These are phyloP conservation scores for Branchellion lobata DNA, from an alignment of 2,888 invertebrate species.

Conservation along the genomic window DNA sequence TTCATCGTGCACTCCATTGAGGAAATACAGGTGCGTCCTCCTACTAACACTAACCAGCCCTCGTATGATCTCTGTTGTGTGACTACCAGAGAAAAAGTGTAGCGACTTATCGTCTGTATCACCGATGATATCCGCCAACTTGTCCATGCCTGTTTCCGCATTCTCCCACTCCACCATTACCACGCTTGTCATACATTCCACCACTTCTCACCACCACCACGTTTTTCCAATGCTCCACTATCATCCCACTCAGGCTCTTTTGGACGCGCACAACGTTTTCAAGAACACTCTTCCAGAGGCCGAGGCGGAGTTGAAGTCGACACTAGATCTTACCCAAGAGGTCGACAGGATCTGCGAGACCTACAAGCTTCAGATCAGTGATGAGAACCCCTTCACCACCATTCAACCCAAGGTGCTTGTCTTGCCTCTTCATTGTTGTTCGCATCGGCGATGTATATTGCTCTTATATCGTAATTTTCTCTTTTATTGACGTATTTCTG, in stretches of 20 bases:
- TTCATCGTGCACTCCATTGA: constrained; percentile 99
- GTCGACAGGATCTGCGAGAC: constrained; percentile 92
- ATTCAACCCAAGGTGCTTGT: constrained; percentile 88
- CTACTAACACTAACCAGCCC: too few species aligned
- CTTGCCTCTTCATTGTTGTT: constrained; percentile 60
- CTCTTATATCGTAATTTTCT: not conserved
- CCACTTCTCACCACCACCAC: too few species aligned
- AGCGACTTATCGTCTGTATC: too few species aligned
- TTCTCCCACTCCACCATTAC: too few species aligned
- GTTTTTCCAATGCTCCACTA: too few species aligned
- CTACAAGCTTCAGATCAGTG: constrained; percentile 83
- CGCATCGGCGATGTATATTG: not conserved
- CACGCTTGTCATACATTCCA: too few species aligned
- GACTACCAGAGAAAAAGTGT: too few species aligned
- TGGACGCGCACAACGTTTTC: constrained; percentile 96
- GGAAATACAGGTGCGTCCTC: constrained; percentile 76
- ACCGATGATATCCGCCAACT: too few species aligned
- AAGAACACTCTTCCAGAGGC: constrained; percentile 94
- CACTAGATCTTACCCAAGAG: constrained; percentile 88
- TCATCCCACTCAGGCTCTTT: constrained; percentile 71
- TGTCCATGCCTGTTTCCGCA: too few species aligned
- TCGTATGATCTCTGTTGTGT: too few species aligned
- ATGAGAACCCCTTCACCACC: constrained; percentile 97
- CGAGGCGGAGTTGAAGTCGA: constrained; percentile 94
- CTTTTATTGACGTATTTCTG: not conserved